phyloP scores from a whole-genome alignment of 2,113 vertebrate species.

The Reinhardtius hippoglossoides region DNA sequence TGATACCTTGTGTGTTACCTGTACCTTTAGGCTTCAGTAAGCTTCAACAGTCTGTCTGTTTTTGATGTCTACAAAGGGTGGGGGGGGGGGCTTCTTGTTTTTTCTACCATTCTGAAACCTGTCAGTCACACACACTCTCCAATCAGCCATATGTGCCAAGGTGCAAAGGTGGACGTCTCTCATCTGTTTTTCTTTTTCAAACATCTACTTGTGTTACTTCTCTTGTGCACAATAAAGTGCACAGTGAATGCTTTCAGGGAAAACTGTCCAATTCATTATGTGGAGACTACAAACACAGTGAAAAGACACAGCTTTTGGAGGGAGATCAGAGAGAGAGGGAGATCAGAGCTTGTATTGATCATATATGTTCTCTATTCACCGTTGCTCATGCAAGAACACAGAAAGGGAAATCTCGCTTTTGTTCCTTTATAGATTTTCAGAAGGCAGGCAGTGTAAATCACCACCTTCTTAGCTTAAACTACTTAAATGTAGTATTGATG shows the following conservation, averaged over 20 bases:
- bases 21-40: background rate
- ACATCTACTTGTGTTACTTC: background rate
- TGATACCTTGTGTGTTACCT: background rate
- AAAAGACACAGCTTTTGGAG: background rate
- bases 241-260: background rate
- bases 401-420: background rate
- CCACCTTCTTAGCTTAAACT: background rate
- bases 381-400: background rate
- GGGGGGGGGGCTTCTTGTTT: background rate
- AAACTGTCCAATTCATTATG: background rate
- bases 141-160: background rate
- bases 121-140: background rate
- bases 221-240: background rate
- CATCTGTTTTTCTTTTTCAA: background rate
- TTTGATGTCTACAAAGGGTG: too few species aligned
- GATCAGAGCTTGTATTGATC: background rate
- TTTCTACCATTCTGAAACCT: background rate
- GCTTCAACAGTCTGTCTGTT: background rate
- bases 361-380: background rate
- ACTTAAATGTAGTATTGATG: background rate
- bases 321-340: background rate
- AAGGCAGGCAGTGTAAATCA: background rate
- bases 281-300: background rate
- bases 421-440: background rate
- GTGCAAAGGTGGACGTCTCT: background rate